Evolutionary conservation across 1,140 invertebrate species (phyloP), one percentile per base, ranked within the genome.

Genomic region (Oncopodura yosiiana): DNA sequence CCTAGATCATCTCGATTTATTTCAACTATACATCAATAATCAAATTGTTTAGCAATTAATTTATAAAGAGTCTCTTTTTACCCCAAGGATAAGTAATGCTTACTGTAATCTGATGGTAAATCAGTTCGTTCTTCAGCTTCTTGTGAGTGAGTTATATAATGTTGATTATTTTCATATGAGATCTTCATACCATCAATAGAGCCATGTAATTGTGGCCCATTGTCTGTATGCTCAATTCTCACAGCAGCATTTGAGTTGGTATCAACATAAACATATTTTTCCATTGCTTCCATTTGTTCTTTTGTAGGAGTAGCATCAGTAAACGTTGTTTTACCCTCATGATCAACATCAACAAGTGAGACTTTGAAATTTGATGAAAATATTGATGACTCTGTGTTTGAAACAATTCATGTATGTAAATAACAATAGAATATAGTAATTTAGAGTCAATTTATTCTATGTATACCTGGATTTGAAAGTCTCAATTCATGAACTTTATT

Each of bases 201-300:
- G 27, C 49, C 36, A 19, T 21, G 19, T 3, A 51, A 11, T n/a
- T 8, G 32, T 14, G 3, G 12, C 8, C 4, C 16, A 9, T 6
- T 29, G 4, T 41, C 36, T 3, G n/a, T 27, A 23, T 51, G 21
- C 26, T 16, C 14, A 12, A 38, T 24, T 19, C 19, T 39, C 23
- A 51, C 26, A 14, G 49, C 49, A 23, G 49, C 21, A 21, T 51
- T 30, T 11, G 49, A 51, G 2, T 27, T 14, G 8, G 6, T 3
- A 29, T 51, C 49, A 27, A 36, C 36, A 37, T 24, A 51, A 24
- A 51, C 32, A 16, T 41, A 9, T 18, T 39, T n/a, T 21, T 51
- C 49, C n/a, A 41, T 41, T 9, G 21, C 30, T 27, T 27, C 9
- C 3, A 51, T 21, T 19, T 51, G 21, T n/a, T 39, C 18, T 27